These are phyloP conservation scores for Buphagus erythrorhynchus DNA, from an alignment of 2,797 vertebrate genomes.

Conservation along the genomic window DNA sequence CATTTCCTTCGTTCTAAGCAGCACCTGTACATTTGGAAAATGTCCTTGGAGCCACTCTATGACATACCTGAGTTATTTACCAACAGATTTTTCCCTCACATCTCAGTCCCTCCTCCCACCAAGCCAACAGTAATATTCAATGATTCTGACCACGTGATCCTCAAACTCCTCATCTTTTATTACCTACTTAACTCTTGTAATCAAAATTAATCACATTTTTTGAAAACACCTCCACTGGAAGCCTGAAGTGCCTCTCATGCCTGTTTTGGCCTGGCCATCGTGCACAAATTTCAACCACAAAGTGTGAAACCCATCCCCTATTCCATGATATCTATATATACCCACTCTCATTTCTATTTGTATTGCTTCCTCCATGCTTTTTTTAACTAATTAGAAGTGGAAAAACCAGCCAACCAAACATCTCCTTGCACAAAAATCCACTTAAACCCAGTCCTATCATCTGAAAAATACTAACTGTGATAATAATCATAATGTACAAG, in stretches of 20 bases:
- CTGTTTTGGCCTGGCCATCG: fast-evolving
- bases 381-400: neutral
- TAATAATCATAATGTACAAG: neutral
- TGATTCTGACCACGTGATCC: fast-evolving
- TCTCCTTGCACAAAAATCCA: neutral
- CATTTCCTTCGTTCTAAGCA: neutral
- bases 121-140: neutral
- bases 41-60: neutral
- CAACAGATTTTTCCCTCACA: neutral
- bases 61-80: fast-evolving
- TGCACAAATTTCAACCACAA: neutral
- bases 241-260: neutral
- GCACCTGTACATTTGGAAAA: neutral
- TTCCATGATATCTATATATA: neutral
- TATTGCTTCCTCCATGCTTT: neutral
- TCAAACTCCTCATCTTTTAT: neutral
- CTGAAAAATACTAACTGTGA: neutral
- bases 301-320: neutral
- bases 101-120: neutral
- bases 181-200: neutral
- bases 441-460: too few species aligned
- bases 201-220: neutral
- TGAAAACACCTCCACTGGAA: neutral
- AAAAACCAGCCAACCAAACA: neutral
- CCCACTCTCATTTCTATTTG: neutral